These are phyloP conservation scores for Ranitomeya imitator DNA, from an alignment of 2,113 vertebrate genomes.

Conservation along the genomic window DNA sequence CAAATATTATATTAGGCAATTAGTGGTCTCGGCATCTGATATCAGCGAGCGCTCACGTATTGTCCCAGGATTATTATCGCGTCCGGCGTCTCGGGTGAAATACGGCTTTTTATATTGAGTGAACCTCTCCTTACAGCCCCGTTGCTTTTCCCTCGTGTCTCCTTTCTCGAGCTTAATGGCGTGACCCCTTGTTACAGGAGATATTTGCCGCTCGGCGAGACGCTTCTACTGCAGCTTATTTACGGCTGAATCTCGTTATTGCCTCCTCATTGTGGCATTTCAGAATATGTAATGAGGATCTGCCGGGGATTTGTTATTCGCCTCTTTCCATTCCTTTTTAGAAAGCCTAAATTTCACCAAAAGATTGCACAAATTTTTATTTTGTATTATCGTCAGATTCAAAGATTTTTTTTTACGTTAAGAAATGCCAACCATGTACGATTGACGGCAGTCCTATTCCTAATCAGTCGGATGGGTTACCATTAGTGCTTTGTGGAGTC, in stretches of 20 bases:
- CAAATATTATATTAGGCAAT: neutral
- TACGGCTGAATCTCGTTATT: constrained; percentile 4
- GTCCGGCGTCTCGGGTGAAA: constrained; percentile 16
- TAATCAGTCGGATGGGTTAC: too few relatives aligned
- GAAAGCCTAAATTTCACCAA: neutral
- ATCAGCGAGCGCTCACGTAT: constrained; percentile 2
- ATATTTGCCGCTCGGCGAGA: constrained; percentile 38
- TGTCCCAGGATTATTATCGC: constrained; percentile 18
- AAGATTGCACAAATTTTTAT: neutral
- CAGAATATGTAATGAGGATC: neutral
- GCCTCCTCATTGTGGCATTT: neutral
- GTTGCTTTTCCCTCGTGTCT: constrained; percentile 41
- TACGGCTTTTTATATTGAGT: constrained; percentile 10
- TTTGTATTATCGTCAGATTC: neutral
- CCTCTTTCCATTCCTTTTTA: neutral
- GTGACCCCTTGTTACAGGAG: constrained; percentile 34
- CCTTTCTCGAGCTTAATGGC: constrained; percentile 33
- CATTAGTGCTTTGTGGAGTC: neutral
- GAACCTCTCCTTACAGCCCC: neutral
- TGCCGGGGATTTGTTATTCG: neutral
- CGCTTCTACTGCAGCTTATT: constrained; percentile 25
- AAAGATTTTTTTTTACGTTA: neutral
- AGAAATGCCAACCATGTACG: too few relatives aligned
- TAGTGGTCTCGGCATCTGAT: neutral
- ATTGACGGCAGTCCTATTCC: too few relatives aligned